Evolutionary conservation across 2,888 invertebrate species (phyloP), one percentile per base, ranked within the genome.

Genomic region (Uloborus plumipes): DNA sequence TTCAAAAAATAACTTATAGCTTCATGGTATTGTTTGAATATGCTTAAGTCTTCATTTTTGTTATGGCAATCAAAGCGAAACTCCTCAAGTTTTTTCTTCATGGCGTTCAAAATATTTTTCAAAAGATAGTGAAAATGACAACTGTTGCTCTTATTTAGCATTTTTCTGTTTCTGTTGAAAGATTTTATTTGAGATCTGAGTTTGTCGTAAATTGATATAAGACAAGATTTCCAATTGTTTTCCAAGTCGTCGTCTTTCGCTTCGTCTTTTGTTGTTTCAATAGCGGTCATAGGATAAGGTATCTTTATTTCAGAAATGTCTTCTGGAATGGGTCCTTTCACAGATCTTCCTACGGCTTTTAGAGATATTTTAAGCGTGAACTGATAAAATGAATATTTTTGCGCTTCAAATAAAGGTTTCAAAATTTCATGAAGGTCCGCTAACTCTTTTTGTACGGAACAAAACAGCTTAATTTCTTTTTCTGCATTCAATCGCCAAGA

Each of bases 1-100:
- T 7, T 64, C 16, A 76, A 61, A 50, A 76, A 9, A 51, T 53
- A 69, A 53, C 69, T 62, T 13, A 76, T 6, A 15, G 51, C n/a
- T 26, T 39, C 69, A 6, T 69, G 62, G 6, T 53, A 62, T 1
- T 53, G 22, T 13, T 69, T 65, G n/a, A 69, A 20, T 13, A 16
- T n/a, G 16, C 16, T n/a, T 53, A n/a, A 39, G 1, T n/a, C 39
- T 62, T 69, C 31, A 7, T 47, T 39, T 22, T 13, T 47, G 16
- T 47, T 22, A 13, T 20, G 14, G 13, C 7, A 14, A 0, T 70
- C 62, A 13, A 14, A 53, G n/a, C 62, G 61, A n/a, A 67, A 49
- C 4, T 0, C 4, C 4, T 15, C 16, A 6, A 76, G 16, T 47
- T 53, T 50, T 0, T 39, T 39, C 22, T 26, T 55, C 13, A 53